Percentiles rank a stretch among this genome's conserved stretches.
Evolutionary conservation across 2,797 vertebrate species (phyloP).

Genomic region (Pteronotus mesoamericanus): DNA sequence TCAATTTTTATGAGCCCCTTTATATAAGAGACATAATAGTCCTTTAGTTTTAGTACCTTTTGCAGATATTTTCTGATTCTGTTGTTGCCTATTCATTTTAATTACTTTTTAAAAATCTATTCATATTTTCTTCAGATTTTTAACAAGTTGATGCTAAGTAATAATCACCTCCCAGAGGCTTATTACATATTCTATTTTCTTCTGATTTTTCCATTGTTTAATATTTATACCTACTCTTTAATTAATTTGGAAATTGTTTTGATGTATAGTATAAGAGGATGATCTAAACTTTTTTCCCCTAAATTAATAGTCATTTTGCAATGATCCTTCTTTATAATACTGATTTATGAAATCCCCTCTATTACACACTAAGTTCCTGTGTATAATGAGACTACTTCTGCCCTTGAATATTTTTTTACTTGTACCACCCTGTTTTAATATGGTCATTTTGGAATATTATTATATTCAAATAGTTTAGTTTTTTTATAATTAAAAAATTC

Average conservation of each 20-base stretch:
- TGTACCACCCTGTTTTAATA: neutral
- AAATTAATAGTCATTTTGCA: neutral
- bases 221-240: constrained; percentile 3
- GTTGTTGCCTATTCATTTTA: constrained; percentile 6
- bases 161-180: neutral
- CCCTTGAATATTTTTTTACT: neutral
- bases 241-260: constrained; percentile 26
- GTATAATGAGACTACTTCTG: neutral
- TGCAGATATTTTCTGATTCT: neutral
- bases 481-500: neutral
- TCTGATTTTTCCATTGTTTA: neutral
- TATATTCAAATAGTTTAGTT: neutral
- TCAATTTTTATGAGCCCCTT: neutral
- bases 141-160: neutral
- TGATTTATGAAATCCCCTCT: neutral
- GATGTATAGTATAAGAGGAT: neutral
- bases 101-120: neutral
- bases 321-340: neutral
- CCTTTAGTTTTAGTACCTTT: neutral
- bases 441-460: neutral
- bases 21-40: neutral
- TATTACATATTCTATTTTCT: constrained; percentile 24
- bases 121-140: constrained; percentile 21
- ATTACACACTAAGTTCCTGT: neutral
- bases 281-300: neutral